Conservation (phyloP, 1,140 invertebrate genomes). For the Scylla paramamosain region DNA sequence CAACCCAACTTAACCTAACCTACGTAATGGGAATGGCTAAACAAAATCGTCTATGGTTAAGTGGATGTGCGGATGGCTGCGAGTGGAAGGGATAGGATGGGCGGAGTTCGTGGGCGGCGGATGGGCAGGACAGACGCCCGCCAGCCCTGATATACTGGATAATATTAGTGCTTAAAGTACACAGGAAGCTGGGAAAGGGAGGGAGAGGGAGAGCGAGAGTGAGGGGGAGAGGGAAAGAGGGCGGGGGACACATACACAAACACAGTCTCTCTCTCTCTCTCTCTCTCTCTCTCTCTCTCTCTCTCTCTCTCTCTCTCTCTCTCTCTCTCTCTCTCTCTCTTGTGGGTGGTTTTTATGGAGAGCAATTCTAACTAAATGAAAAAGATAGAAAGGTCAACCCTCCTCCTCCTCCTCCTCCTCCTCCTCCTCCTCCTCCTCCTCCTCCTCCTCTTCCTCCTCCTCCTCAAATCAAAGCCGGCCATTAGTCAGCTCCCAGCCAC, state of each 20-base stretch:
- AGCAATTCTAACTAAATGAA: background rate
- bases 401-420: background rate
- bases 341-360: background rate
- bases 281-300: slow-evolving; percentile 28
- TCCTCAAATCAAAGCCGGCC: background rate
- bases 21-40: no score
- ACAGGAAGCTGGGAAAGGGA: background rate
- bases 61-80: background rate
- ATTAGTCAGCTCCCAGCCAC: background rate
- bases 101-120: background rate
- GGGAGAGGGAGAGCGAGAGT: background rate
- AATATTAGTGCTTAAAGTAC: background rate
- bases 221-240: background rate
- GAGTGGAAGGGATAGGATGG: background rate
- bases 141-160: background rate
- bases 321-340: slow-evolving; percentile 41
- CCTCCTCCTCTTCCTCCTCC: background rate
- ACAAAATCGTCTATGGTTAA: no score
- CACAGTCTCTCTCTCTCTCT: slow-evolving; percentile 34
- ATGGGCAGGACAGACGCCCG: background rate
- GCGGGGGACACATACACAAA: background rate
- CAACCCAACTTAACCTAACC: no score
- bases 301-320: background rate
- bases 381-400: background rate
- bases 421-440: slow-evolving; percentile 29